Conservation (phyloP, 2,797 vertebrate species). For the Lepus oiostolus region DNA sequence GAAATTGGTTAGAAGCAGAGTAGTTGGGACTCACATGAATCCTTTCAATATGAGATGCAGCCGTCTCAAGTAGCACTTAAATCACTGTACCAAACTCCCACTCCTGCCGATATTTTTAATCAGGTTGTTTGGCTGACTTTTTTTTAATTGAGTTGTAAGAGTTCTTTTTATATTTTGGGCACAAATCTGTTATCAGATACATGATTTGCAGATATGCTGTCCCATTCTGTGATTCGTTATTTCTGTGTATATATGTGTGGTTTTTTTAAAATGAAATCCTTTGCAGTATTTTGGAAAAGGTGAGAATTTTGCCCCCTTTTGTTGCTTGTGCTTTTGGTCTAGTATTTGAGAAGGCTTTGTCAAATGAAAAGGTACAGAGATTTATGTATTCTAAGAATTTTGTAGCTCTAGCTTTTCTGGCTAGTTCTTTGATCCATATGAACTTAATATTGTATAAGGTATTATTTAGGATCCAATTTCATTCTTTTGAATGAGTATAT, state of each 20-base stretch:
- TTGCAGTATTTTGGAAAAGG: slow-evolving; percentile 59
- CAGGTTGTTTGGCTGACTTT: background rate
- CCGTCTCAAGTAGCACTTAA: too few species aligned
- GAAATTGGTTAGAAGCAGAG: too few species aligned
- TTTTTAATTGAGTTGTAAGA: background rate
- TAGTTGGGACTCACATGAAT: too few species aligned
- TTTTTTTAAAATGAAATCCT: background rate
- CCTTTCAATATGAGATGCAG: too few species aligned
- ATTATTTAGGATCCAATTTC: background rate
- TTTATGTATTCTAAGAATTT: background rate
- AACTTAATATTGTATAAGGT: slow-evolving; percentile 16
- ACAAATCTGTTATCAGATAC: background rate
- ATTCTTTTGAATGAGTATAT: slow-evolving; percentile 36
- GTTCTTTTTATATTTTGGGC: background rate
- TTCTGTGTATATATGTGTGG: background rate
- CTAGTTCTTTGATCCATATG: slow-evolving; percentile 13
- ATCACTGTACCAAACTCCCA: too few species aligned
- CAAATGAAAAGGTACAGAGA: background rate
- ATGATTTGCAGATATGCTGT: slow-evolving; percentile 13
- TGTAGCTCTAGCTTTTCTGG: slow-evolving; percentile 35
- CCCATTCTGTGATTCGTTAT: background rate
- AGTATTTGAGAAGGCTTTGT: background rate
- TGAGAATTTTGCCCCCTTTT: slow-evolving; percentile 14
- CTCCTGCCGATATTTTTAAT: background rate
- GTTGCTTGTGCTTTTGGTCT: slow-evolving; percentile 14